Evolutionary conservation across 2,113 vertebrate genomes (phyloP), one percentile per base, ranked within the genome.

Genomic region (Aleadryas rufinucha): DNA sequence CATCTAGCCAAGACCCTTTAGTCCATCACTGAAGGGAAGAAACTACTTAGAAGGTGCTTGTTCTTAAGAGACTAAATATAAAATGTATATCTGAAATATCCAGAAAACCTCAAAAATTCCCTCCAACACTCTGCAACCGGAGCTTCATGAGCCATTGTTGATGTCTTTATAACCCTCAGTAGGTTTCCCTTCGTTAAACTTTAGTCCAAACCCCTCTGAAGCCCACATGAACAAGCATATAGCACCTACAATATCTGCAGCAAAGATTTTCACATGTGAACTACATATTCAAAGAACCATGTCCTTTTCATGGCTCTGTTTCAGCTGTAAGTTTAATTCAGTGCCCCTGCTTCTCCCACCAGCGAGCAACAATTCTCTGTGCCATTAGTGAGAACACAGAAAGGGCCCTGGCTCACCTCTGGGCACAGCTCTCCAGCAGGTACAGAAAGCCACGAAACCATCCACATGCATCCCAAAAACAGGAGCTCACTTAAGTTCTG

Each of bases 301-400:
- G 0, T 57, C 22, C 12, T 78, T 75, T 56, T 23, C 72, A 59
- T 79, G 31, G 11, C 28, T 65, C 44, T 88, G 11, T 69, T 78
- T 84, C 41, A 61, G 53, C 19, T 65, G 7, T 17, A 53, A 24
- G 3, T 78, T 53, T 77, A 53, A 59, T 80, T 60, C 63, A 45
- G 44, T 60, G 26, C 3, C 33, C 8, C 30, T 50, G 56, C 41
- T 77, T 87, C 33, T 91, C 47, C 11, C 30, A 50, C 4, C n/a
- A 81, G 45, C 0, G 1, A 74, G 28, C 7, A 78, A 44, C 24
- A 60, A 30, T 45, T 54, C 74, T 50, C 28, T 1, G 1, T 18
- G 56, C 7, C 35, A 16, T 63, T 26, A 7, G 3, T 45, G 41
- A 81, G 31, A 87, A n/a, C 75, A 61, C 15, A 84, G 60, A 74